Percentiles rank a stretch among this genome's conserved stretches.
phyloP scores from a whole-genome alignment of 2,888 invertebrate species.

The Ornithoptera alexandrae region DNA sequence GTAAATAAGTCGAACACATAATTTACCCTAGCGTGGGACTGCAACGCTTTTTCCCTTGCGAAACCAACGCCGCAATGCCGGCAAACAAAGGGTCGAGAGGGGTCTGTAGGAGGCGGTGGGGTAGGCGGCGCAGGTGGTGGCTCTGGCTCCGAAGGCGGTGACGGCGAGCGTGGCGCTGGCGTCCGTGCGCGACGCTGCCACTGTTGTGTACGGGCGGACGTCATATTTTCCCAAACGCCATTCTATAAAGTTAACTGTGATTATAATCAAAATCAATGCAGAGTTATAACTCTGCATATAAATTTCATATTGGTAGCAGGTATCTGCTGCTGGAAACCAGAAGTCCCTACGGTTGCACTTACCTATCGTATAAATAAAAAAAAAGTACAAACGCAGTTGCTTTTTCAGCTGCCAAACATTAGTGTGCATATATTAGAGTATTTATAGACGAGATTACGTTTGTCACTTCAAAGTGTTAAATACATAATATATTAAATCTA shows the following conservation, averaged over 20 bases:
- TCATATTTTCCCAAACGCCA: slow-evolving; percentile 73
- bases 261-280: no score
- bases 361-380: no score
- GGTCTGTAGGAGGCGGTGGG: slow-evolving; percentile 75
- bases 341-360: no score
- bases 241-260: slow-evolving; percentile 43
- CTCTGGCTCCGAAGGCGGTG: slow-evolving; percentile 31
- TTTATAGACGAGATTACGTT: no score
- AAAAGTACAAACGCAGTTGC: no score
- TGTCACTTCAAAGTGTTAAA: no score
- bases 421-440: no score
- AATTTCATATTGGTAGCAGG: no score
- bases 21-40: slow-evolving; percentile 84
- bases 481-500: no score
- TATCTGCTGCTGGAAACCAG: no score
- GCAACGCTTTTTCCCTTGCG: slow-evolving; percentile 89
- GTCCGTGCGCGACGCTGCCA: slow-evolving; percentile 66
- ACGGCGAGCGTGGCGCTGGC: slow-evolving; percentile 43
- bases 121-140: slow-evolving; percentile 43
- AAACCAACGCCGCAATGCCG: slow-evolving; percentile 84
- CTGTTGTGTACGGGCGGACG: slow-evolving; percentile 76
- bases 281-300: no score
- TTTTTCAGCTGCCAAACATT: no score
- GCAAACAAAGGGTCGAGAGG: slow-evolving; percentile 89
- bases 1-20: not conserved